Base-by-base conservation (phyloP, 2,888 invertebrate genomes). In the Pilophorus perplexus region DNA sequence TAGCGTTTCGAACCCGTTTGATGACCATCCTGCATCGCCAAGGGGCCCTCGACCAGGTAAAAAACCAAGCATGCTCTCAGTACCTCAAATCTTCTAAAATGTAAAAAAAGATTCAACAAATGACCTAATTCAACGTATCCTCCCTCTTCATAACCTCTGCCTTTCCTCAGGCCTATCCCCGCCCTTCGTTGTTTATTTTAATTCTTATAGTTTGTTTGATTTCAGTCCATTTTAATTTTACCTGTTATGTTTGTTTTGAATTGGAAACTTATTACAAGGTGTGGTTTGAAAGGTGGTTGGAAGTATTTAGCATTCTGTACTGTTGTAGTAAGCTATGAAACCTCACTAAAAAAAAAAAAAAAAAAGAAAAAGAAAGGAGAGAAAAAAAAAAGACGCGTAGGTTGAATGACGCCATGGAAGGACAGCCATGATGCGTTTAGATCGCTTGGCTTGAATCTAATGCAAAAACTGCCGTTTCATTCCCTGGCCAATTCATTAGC, bases 1-100 rank as follows among this genome's bases (percentile, higher is more conserved):
- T 78, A 89, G 84, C 84, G 88, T 89, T 79, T 88, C 88, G 79
- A 89, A 89, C 83, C 90, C 89, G 74, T 89, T 90, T 83, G 89
- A 89, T 80, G 90, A 89, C 82, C 82, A 83, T 72, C 84, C 84
- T 38, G 55, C 66, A 48, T 66, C 66, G 57, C 57, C 66, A 37
- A 42, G 69, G 66, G 70, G 64, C 69, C 68, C 69, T 60, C 66
- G 70, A 18, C 69, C 68, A 66, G 66, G 78, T 78, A 65, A 72
- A 69, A 70, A 64, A 46, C 62, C 62, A 46, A 44, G 62, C 62
- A 62, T 62, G 62, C 48, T 62, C 52, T 48, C 48, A 59, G 8
- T 59, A 38, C 59, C 52, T 52, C 52, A 52, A 50, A 52, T 52
- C 52, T 52, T 52, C 52, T 52, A 28, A 14, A 28, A 28, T 52